A percentile compares a stretch with the other conserved stretches of the same genome.
These are phyloP conservation scores for Bombus confusus DNA, from an alignment of 1,140 invertebrate genomes.

Conservation along the genomic window DNA sequence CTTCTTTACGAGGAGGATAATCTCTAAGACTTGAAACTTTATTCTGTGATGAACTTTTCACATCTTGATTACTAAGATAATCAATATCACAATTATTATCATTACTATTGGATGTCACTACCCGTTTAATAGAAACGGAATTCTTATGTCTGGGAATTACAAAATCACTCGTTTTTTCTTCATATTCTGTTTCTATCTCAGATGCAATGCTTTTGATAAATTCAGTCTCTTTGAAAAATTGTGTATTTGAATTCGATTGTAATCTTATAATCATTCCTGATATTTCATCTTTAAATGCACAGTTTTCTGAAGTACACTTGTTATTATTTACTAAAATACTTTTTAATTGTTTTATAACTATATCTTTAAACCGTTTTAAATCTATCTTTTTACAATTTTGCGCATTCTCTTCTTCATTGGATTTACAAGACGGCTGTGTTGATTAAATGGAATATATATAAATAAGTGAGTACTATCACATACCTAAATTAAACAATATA, in stretches of 20 bases:
- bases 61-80: conserved; percentile 61
- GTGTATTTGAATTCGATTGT: conserved; percentile 33
- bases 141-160: conserved; percentile 70
- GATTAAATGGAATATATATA: background rate
- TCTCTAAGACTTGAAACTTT: conserved; percentile 75
- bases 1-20: conserved; percentile 77
- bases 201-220: conserved; percentile 56
- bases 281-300: conserved; percentile 39
- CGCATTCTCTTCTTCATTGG: conserved; percentile 13
- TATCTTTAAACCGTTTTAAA: conserved; percentile 35
- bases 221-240: conserved; percentile 26
- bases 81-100: conserved; percentile 62
- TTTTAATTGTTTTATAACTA: conserved; percentile 53
- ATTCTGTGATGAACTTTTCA: conserved; percentile 65
- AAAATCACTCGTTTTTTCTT: conserved; percentile 70
- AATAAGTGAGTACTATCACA: background rate
- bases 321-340: conserved; percentile 60
- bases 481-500: background rate
- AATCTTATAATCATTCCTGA: conserved; percentile 32
- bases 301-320: conserved; percentile 52
- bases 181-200: conserved; percentile 69
- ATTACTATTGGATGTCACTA: conserved; percentile 59
- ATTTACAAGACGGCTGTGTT: conserved; percentile 18
- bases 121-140: conserved; percentile 37
- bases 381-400: conserved; percentile 20